Percentiles rank a stretch among this genome's conserved stretches.
These are phyloP conservation scores for Larimichthys crocea DNA, from an alignment of 2,113 vertebrate species.

Conservation along the genomic window DNA sequence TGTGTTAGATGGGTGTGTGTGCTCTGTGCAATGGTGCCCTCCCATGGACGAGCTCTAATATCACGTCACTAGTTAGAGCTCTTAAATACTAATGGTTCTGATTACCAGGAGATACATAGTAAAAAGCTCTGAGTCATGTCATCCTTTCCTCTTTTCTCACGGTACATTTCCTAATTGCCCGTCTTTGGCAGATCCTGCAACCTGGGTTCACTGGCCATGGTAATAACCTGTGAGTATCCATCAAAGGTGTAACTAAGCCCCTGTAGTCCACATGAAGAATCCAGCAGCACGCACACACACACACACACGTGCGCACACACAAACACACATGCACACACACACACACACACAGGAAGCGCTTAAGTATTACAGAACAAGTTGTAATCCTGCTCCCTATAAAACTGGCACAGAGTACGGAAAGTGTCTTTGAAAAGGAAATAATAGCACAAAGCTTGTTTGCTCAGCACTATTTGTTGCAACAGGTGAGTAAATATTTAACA, in stretches of 20 bases:
- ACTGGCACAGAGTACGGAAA: not conserved
- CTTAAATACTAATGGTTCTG: too few relatives aligned
- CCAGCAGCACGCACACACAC: not conserved
- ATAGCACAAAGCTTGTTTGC: not conserved
- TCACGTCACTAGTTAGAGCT: not conserved
- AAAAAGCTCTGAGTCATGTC: too few relatives aligned
- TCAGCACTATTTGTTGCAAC: not conserved
- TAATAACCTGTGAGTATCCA: not conserved
- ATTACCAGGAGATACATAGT: not conserved
- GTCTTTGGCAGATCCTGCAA: not conserved
- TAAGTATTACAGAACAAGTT: not conserved
- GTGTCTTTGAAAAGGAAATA: not conserved
- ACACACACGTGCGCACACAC: too few relatives aligned
- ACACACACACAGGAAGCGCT: not conserved
- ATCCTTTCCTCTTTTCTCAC: too few relatives aligned
- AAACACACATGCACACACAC: too few relatives aligned
- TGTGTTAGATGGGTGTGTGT: not conserved
- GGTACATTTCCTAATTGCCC: not conserved
- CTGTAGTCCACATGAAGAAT: not conserved
- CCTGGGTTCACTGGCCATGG: not conserved
- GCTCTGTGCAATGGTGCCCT: conserved; percentile 48
- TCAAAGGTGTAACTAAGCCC: not conserved
- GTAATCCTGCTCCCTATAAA: not conserved
- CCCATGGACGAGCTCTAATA: conserved; percentile 27
- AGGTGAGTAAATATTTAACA: not conserved